Percentiles rank a stretch among this genome's conserved stretches.
Conservation (phyloP, 2,888 invertebrate genomes). For the Chaetogeoica ovagalla region DNA sequence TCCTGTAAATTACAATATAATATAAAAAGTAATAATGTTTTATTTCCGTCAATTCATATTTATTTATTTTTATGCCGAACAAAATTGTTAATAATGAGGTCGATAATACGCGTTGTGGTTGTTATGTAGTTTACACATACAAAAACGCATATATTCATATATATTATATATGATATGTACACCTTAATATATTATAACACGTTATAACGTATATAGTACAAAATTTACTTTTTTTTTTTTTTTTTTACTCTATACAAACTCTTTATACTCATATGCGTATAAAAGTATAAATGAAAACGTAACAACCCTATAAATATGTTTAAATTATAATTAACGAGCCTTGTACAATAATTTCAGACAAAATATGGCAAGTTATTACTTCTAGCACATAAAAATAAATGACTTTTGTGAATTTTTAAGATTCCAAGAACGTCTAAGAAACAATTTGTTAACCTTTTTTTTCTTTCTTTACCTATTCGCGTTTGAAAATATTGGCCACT, state of each 20-base stretch:
- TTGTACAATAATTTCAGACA: slow-evolving; percentile 8
- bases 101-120: background rate
- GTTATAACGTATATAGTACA: background rate
- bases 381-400: slow-evolving; percentile 18
- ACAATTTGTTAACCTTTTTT: background rate
- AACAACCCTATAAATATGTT: slow-evolving; percentile 1
- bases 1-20: background rate
- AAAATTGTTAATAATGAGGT: slow-evolving; percentile 9
- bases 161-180: background rate
- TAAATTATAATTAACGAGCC: slow-evolving; percentile 3
- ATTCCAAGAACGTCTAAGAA: background rate
- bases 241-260: background rate
- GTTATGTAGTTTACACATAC: background rate
- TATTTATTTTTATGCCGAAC: background rate
- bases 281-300: slow-evolving; percentile 3
- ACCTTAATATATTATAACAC: background rate
- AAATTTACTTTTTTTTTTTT: slow-evolving; percentile 4
- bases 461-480: background rate
- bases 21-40: background rate
- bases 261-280: background rate
- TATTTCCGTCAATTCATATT: background rate
- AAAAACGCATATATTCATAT: no score
- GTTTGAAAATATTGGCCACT: background rate
- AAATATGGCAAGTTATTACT: slow-evolving; percentile 22
- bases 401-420: background rate